Evolutionary conservation across 2,797 vertebrate genomes (phyloP), one percentile per base, ranked within the genome.

Genomic region (Poecilia picta): DNA sequence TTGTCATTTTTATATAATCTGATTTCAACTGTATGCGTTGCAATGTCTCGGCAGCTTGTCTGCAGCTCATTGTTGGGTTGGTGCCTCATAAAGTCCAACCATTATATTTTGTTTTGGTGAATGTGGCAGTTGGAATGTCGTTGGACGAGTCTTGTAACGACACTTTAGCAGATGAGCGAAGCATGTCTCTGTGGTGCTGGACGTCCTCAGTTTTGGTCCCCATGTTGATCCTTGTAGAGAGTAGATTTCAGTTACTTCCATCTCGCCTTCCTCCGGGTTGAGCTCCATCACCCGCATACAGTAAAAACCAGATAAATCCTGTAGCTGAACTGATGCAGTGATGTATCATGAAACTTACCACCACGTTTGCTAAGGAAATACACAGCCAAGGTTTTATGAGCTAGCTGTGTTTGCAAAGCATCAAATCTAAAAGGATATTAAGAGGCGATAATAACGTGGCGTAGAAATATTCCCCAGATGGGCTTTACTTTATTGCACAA

Each of bases 241-340:
- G 81, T 2, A 49, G 46, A 80, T 59, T 77, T 80, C 86, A 84
- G 79, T 87, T 89, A 90, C 75, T 8, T 15, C 75, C 79, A 66
- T 81, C 68, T 18, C 73, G 74, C 31, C 82, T 72, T 28, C 68
- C 41, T 81, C 49, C 55, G 47, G 79, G 43, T 55, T 53, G 3
- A 25, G 0, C 45, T 72, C n/a, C 25, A 18, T 72, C 20, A 10
- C 72, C 12, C 66, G 13, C 70, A 74, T 72, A 45, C 64, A 36
- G 20, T 76, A 23, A 51, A 82, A 55, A 41, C 15, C 71, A 49
- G 23, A 43, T 33, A 47, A 8, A 51, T 47, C 36, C 45, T 66
- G 62, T 74, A n/a, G 51, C 45, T 46, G 45, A 81, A 51, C 31
- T n/a, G 41, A 59, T 20, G 36, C 25, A 5, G 36, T 16, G 25